phyloP scores from a whole-genome alignment of 2,888 invertebrate genomes.

The Meiosimyza platycephala region DNA sequence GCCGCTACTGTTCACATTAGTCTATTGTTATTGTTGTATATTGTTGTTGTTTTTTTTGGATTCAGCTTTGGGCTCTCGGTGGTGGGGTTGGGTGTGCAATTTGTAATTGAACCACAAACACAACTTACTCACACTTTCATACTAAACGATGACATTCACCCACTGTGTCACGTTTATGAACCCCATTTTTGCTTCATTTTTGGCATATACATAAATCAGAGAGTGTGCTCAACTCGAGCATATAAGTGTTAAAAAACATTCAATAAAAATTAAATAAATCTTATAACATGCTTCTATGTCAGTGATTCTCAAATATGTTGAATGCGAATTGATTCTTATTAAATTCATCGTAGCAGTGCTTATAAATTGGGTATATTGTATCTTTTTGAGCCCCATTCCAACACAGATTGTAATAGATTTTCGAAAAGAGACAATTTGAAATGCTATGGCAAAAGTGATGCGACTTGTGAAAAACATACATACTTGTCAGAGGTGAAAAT shows the following conservation, averaged over 20 bases:
- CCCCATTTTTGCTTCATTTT: background rate
- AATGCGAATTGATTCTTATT: no score
- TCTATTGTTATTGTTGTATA: conserved; percentile 1
- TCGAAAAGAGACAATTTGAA: no score
- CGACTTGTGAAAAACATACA: no score
- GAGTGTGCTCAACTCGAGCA: conserved; percentile 31
- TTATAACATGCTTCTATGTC: conserved; percentile 12
- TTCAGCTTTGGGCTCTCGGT: background rate
- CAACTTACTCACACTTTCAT: conserved; percentile 12
- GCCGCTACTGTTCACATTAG: background rate
- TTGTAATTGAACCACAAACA: conserved; percentile 28
- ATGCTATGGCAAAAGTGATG: no score
- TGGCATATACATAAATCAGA: conserved; percentile 36
- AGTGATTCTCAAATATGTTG: background rate
- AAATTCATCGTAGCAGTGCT: no score
- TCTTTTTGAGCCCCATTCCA: no score
- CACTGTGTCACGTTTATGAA: background rate
- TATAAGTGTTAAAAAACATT: conserved; percentile 41
- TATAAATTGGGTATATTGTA: no score
- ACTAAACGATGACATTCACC: background rate
- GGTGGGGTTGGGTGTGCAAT: conserved; percentile 20
- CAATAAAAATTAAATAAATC: conserved; percentile 26
- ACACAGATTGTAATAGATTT: no score
- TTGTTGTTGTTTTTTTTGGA: background rate
- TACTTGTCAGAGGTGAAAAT: no score